Evolutionary conservation across 2,797 vertebrate species (phyloP), one percentile per base, ranked within the genome.

Genomic region (Fistularia commersonii): DNA sequence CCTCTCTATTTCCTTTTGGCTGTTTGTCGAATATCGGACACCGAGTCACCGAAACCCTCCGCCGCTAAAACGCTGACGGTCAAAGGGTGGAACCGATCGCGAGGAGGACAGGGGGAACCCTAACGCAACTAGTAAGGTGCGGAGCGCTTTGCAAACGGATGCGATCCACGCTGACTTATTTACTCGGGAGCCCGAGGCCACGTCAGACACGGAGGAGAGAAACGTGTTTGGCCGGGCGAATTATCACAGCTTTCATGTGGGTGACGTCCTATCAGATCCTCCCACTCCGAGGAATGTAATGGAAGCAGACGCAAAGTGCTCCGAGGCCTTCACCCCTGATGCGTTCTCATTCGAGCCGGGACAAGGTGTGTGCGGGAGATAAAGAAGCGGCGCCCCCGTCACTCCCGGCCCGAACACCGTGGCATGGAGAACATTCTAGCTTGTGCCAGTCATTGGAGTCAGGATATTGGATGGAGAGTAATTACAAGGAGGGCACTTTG

Each of bases 331-430:
- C 80, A 81, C 80, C 75, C 82, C 77, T 6, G 43, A 82, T 43
- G 52, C 74, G 70, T 71, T 80, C 83, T 79, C 74, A 80, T 80
- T 73, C 50, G 57, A 57, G 55, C 64, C 41, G 69, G 76, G 71
- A 83, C 82, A 85, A 88, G 86, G 83, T 89, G 87, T 82, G 70
- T 69, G 67, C 46, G 40, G 36, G 69, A 87, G 86, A 89, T 87
- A 89, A 87, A 83, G 82, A 61, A 68, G 40, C 57, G 32, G 62
- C 23, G 64, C 71, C 53, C 66, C 46, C 64, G 73, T 72, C 71
- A 54, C 56, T 70, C 65, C 61, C 71, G 42, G 72, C 51, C 48
- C 51, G 57, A 56, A 76, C 63, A 80, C 77, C 57, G 75, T 66
- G 68, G 76, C 74, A 61, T 64, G 63, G 32, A 56, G 75, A 74